These are phyloP conservation scores for Muscina levida DNA, from an alignment of 2,888 invertebrate genomes.

Conservation along the genomic window DNA sequence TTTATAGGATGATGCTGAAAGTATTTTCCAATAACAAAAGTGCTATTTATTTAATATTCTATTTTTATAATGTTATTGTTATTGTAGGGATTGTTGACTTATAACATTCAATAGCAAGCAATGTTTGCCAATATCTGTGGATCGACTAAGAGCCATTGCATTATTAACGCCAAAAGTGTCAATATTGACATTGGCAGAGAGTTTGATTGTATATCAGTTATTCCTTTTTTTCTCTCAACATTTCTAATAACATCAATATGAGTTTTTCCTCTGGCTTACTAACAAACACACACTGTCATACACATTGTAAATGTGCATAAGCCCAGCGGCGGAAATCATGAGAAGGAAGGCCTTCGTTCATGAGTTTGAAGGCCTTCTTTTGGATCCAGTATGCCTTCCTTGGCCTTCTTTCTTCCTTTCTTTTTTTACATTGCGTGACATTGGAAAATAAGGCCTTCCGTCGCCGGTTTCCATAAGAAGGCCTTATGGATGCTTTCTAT, in stretches of 20 bases:
- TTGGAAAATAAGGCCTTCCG: no score
- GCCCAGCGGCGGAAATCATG: no score
- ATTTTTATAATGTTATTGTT: background rate
- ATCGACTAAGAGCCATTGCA: conserved; percentile 7
- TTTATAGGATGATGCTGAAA: no score
- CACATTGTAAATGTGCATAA: conserved; percentile 9
- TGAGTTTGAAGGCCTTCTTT: no score
- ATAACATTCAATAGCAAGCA: background rate
- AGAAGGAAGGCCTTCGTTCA: no score
- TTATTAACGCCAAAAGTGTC: conserved; percentile 39
- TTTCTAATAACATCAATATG: conserved; percentile 38
- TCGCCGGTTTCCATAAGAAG: no score
- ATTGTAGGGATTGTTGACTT: conserved; percentile 8
- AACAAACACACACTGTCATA: no score
- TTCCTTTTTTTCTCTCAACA: background rate
- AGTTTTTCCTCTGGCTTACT: background rate
- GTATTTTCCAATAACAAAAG: conserved; percentile 14
- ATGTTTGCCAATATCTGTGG: conserved; percentile 23
- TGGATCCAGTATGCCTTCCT: no score
- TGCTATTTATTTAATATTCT: conserved; percentile 19
- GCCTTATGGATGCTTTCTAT: no score
- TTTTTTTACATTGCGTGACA: no score
- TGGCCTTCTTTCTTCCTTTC: no score
- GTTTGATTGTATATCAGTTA: background rate
- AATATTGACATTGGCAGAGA: conserved; percentile 22